Base-by-base conservation (phyloP, 2,888 invertebrate species). In the Julus scanicus region DNA sequence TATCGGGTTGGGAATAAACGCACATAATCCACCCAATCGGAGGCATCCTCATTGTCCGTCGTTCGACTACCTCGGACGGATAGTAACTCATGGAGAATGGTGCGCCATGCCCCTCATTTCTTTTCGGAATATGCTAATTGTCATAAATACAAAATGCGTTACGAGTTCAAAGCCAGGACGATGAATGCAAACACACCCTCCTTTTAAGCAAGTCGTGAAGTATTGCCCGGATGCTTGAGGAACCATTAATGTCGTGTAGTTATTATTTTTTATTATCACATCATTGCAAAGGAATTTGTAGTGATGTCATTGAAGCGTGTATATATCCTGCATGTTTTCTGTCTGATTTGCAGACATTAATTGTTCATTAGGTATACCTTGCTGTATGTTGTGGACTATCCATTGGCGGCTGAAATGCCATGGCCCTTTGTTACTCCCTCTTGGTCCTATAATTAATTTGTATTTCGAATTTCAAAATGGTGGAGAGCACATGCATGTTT, bases 191-290 rank as follows among this genome's bases (percentile, higher is more conserved):
- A 37, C 80, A 29, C 80, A 80, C 80, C 80, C 80, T n/a, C 20
- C 80, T 20, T 80, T 80, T 80, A 20, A 80, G 80, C 80, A 80
- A 37, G 80, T 80, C 37, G 80, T 80, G 80, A 80, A 20, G 44
- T 44, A 44, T 20, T 20, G n/a, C 5, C 29, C 20, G 9, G 4
- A 6, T 71, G 63, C 29, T 20, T 71, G 63, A 57, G 17, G 57
- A 44, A 44, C 44, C 44, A 29, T 44, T 44, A 44, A 71, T 71
- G 63, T 71, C 63, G 9, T 20, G 63, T 4, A 17, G 4, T 71
- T 71, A 20, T 20, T 8, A 20, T 13, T 5, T 5, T 57, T 20
- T 71, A 71, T 71, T 9, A 71, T 71, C 20, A 29, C 29, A 29
- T 29, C 29, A 29, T 29, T 29, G 29, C 29, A 29, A 29, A 29